Evolutionary conservation across 2,888 invertebrate species (phyloP).

Genomic region (Microctonus brassicae): DNA sequence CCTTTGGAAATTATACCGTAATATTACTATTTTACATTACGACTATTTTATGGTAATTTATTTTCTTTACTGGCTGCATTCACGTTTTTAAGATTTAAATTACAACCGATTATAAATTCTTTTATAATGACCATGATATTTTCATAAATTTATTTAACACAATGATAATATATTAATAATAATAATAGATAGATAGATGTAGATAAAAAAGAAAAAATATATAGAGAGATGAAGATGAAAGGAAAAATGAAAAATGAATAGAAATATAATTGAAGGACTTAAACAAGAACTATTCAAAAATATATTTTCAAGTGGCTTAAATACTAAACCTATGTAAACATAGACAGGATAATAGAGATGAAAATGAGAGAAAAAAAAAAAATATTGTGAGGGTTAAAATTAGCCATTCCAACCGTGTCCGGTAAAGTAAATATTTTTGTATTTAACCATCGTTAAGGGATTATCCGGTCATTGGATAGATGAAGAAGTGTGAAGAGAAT

Average conservation of each 20-base stretch:
- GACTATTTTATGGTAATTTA: constrained; percentile 56
- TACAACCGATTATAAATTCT: not conserved
- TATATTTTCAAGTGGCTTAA: not conserved
- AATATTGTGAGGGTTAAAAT: constrained; percentile 47
- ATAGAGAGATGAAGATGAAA: not conserved
- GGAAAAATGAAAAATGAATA: not conserved
- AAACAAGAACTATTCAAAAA: not conserved
- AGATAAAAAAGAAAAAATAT: no score
- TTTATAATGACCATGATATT: not conserved
- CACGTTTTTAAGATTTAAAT: not conserved
- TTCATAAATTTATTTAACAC: not conserved
- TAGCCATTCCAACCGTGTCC: constrained; percentile 52
- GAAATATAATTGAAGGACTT: not conserved
- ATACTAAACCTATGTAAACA: constrained; percentile 34
- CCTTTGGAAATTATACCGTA: constrained; percentile 2
- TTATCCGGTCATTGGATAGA: constrained; percentile 43
- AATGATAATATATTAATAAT: not conserved
- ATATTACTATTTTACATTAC: constrained; percentile 52
- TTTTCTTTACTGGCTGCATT: constrained; percentile 14
- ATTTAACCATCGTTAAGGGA: constrained; percentile 52
- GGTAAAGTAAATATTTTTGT: constrained; percentile 63
- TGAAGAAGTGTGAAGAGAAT: not conserved
- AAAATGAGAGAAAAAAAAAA: not conserved
- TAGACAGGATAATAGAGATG: not conserved
- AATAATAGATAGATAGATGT: not conserved